Evolutionary conservation across 2,888 invertebrate genomes (phyloP), one percentile per base, ranked within the genome.

Genomic region (Rotaria macrura): DNA sequence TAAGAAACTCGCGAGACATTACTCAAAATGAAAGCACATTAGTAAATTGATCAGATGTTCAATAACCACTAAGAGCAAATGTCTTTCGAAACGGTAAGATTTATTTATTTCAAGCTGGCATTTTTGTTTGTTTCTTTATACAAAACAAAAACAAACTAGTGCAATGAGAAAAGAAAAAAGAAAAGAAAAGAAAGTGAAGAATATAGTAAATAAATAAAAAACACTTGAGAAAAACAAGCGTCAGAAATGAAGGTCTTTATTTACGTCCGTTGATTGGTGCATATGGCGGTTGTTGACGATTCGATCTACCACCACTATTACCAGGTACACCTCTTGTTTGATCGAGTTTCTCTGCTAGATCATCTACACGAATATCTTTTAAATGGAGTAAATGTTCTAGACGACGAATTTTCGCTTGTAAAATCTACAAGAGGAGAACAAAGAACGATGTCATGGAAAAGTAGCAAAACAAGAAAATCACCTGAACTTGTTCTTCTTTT

Each of bases 401-500:
- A 84, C 86, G 34, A 54, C 84, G 43, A 54, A 86, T 84, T 86
- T 86, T 86, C 10, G 86, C 86, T 47, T 86, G 72, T 38, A 86
- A 85, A 74, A 86, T 84, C 84, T 38, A 47, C 40, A 55, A 83
- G 6, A 54, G 10, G 25, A 65, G 14, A 65, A 4, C 10, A 29
- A 14, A 9, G 5, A 65, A 29, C 10, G 12, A 29, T 4, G 14
- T 3, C 49, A 49, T 49, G 2, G 17, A 49, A 49, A 49, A 65
- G n/a, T 14, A 5, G 6, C 23, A 3, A 34, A 40, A 40, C 38
- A 38, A 29, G 0, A 38, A n/a, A n/a, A 43, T 25, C 12, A 84
- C 85, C 14, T 86, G 84, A 79, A 86, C 74, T 83, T 86, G 86
- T 57, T 86, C 84, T 43, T 86, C 86, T 86, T 86, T 86, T 25